phyloP scores from a whole-genome alignment of 2,797 vertebrate species.

The Tapera naevia region DNA sequence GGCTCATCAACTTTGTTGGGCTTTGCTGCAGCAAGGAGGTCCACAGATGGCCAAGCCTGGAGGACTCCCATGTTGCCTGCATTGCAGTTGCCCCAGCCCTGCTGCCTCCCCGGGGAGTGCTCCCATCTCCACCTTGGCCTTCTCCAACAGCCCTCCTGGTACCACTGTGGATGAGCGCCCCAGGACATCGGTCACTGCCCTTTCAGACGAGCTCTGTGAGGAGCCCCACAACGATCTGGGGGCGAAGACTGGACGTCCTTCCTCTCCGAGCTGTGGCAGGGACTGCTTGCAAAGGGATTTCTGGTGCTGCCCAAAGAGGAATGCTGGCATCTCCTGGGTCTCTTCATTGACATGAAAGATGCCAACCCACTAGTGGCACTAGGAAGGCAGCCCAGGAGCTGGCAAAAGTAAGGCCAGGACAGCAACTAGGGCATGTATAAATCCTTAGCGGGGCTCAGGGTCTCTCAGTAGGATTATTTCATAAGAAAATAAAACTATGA shows the following conservation, averaged over 20 bases:
- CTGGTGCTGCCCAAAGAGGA: accelerated
- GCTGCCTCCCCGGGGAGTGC: background rate
- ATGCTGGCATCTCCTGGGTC: background rate
- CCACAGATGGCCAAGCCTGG: too few species aligned
- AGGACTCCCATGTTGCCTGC: accelerated
- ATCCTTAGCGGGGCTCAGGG: background rate
- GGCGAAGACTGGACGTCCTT: background rate
- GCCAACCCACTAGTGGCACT: accelerated
- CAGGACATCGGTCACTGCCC: background rate
- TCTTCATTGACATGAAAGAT: background rate
- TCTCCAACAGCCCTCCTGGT: background rate
- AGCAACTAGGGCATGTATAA: too few species aligned
- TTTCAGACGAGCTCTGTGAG: accelerated
- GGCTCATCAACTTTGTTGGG: background rate
- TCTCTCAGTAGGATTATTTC: background rate
- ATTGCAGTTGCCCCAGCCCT: background rate
- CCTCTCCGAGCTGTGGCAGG: background rate
- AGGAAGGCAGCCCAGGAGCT: background rate
- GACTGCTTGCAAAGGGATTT: accelerated
- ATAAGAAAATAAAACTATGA: background rate
- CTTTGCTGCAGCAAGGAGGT: background rate
- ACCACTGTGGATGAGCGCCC: background rate
- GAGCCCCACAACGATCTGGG: background rate
- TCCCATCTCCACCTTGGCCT: background rate
- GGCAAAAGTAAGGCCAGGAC: background rate